phyloP scores from a whole-genome alignment of 2,113 vertebrate species.

The Phalacrocorax brasilianus region DNA sequence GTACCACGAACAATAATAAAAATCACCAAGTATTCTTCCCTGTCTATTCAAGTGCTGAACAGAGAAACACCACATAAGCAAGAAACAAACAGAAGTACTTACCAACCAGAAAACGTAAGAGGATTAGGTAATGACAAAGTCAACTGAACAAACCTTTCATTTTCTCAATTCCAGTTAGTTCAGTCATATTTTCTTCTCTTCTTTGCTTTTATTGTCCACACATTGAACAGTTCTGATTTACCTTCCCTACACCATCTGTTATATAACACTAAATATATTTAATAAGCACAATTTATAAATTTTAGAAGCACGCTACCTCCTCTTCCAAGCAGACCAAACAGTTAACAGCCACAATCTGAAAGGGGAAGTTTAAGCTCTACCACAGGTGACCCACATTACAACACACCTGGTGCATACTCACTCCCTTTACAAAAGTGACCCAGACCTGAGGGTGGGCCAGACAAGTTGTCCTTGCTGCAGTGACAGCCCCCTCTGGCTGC shows the following conservation, averaged over 20 bases:
- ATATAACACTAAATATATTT: background rate
- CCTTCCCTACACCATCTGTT: background rate
- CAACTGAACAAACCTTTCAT: slow-evolving; percentile 6
- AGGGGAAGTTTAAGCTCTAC: background rate
- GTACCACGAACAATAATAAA: background rate
- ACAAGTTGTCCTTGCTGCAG: fast-evolving
- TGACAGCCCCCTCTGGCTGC: background rate
- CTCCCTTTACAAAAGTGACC: background rate
- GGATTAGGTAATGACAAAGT: background rate
- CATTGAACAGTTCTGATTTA: background rate
- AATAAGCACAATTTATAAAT: background rate
- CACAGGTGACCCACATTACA: background rate
- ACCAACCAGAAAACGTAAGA: background rate
- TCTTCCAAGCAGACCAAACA: background rate
- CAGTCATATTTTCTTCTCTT: background rate
- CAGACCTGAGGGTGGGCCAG: background rate
- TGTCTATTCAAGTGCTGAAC: background rate
- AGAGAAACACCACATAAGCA: background rate
- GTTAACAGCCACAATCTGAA: background rate
- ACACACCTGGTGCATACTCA: background rate
- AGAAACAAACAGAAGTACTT: background rate
- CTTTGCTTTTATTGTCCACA: background rate
- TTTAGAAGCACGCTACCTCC: background rate
- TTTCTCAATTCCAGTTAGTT: background rate
- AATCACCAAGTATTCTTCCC: background rate